Conservation (phyloP, 2,888 invertebrate species). For the Sacculina carcini region DNA sequence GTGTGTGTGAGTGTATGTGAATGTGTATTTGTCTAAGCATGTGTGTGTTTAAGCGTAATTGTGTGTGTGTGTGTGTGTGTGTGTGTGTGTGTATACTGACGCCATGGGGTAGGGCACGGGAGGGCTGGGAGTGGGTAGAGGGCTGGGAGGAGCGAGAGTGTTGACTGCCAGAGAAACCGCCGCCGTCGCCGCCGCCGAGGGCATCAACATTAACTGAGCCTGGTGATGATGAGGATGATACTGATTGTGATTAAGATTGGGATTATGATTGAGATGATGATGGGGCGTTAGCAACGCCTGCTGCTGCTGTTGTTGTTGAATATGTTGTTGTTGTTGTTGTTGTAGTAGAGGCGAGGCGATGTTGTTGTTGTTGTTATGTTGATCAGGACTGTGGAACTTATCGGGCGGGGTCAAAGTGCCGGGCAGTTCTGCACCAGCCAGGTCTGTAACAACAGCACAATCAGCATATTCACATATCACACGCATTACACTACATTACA, state of each 20-base stretch:
- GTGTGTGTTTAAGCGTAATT: neutral
- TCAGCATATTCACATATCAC: neutral
- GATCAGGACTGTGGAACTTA: slow-evolving; percentile 21
- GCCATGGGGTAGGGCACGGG: slow-evolving; percentile 18
- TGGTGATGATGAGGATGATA: neutral
- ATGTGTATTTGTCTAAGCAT: neutral
- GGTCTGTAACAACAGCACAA: slow-evolving; percentile 6
- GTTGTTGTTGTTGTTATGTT: no score
- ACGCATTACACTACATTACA: neutral
- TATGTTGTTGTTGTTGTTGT: slow-evolving; percentile 17
- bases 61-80: slow-evolving; percentile 1
- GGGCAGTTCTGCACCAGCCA: slow-evolving; percentile 15
- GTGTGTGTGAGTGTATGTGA: slow-evolving; percentile 2
- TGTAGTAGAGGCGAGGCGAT: no score
- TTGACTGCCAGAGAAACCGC: slow-evolving; percentile 18
- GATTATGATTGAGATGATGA: no score
- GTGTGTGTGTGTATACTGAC: slow-evolving; percentile 7
- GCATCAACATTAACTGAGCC: slow-evolving; percentile 36
- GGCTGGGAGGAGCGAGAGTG: slow-evolving; percentile 39
- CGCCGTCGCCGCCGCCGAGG: slow-evolving; percentile 27
- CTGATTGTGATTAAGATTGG: no score
- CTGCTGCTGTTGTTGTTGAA: slow-evolving; percentile 15
- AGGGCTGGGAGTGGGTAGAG: slow-evolving; percentile 26
- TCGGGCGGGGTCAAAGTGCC: slow-evolving; percentile 24
- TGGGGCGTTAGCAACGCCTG: slow-evolving; percentile 9